phyloP scores from a whole-genome alignment of 2,113 vertebrate genomes.

The Gnathonemus echidnorhynchus region DNA sequence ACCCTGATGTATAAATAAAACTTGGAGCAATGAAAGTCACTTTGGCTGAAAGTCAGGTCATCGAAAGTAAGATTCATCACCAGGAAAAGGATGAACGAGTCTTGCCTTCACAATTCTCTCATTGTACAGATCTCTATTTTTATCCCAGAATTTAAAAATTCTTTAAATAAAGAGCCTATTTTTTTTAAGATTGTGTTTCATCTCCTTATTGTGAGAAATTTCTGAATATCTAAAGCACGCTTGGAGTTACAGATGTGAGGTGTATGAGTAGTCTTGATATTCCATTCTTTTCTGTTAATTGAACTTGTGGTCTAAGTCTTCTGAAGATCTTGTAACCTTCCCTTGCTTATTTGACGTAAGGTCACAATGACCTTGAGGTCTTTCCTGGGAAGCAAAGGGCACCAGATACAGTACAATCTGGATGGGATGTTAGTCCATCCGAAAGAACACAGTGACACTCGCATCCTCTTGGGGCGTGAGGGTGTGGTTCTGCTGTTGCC shows the following conservation, averaged over 20 bases:
- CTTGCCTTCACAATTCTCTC: background rate
- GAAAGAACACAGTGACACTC: background rate
- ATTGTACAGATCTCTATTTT: background rate
- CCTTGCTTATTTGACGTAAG: background rate
- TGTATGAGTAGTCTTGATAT: background rate
- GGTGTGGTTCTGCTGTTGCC: background rate
- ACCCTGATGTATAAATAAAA: background rate
- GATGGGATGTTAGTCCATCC: background rate
- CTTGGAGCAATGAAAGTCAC: background rate
- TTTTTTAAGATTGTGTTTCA: background rate
- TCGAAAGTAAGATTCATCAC: background rate
- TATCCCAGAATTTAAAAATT: background rate
- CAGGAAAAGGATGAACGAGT: background rate
- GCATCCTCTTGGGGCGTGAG: background rate
- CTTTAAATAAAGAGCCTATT: slow-evolving; percentile 10
- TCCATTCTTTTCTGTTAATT: background rate
- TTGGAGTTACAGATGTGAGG: background rate
- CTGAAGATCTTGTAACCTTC: background rate
- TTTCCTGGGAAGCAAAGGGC: background rate
- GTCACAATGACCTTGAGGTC: background rate
- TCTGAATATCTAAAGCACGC: background rate
- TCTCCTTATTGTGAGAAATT: background rate
- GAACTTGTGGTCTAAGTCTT: background rate
- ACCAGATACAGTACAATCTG: background rate
- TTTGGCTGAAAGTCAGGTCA: background rate